A percentile compares a stretch with the other conserved stretches of the same genome.
phyloP scores from a whole-genome alignment of 2,888 invertebrate species.

The Azorinus chamasolen region DNA sequence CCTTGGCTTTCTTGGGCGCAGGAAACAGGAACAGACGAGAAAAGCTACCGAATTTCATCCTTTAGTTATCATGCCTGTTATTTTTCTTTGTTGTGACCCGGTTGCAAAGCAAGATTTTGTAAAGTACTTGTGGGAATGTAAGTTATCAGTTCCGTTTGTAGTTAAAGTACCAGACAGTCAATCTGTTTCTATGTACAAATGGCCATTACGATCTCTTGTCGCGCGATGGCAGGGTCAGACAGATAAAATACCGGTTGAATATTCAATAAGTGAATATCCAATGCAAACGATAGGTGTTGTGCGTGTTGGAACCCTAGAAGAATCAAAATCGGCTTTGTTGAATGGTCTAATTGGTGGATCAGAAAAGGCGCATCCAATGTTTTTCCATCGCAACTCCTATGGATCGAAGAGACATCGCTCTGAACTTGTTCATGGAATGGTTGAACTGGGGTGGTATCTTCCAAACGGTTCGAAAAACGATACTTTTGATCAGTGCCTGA shows the following conservation, averaged over 20 bases:
- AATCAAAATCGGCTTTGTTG: slow-evolving; percentile 18
- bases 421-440: slow-evolving; percentile 7
- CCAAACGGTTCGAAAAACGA: background rate
- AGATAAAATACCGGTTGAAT: background rate
- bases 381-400: slow-evolving; percentile 17
- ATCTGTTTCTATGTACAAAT: slow-evolving; percentile 1
- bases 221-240: background rate
- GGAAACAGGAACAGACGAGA: background rate
- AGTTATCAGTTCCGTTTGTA: slow-evolving; percentile 21
- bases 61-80: slow-evolving; percentile 6
- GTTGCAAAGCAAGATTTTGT: slow-evolving; percentile 18
- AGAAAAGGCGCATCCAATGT: slow-evolving; percentile 22
- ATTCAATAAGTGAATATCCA: background rate
- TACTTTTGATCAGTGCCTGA: background rate
- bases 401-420: slow-evolving; percentile 18
- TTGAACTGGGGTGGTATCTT: slow-evolving; percentile 28
- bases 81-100: slow-evolving; percentile 25
- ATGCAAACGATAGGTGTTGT: slow-evolving; percentile 15
- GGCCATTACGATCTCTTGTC: slow-evolving; percentile 14
- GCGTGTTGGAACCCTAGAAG: slow-evolving; percentile 1
- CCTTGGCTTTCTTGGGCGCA: background rate
- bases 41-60: slow-evolving; percentile 8
- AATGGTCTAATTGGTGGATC: slow-evolving; percentile 19
- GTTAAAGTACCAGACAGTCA: background rate
- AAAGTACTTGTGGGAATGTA: slow-evolving; percentile 16